phyloP scores from a whole-genome alignment of 1,140 invertebrate species.

The Hirudo medicinalis region DNA sequence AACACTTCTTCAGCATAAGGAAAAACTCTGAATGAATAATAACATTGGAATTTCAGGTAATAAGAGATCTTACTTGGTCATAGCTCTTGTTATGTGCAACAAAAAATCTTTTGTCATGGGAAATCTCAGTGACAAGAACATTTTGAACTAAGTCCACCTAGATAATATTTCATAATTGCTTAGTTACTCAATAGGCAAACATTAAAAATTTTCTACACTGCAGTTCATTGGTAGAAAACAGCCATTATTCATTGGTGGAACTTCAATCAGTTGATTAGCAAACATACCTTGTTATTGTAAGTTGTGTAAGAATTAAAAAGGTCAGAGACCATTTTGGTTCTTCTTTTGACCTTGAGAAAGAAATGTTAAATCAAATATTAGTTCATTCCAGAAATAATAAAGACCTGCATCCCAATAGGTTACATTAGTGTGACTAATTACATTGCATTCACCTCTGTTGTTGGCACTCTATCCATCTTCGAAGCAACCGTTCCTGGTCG shows the following conservation, averaged over 20 bases:
- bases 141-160: conserved; percentile 61
- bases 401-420: too few species aligned
- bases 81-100: conserved; percentile 93
- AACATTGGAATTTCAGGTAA: too few species aligned
- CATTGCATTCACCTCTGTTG: conserved; percentile 49
- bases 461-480: conserved; percentile 63
- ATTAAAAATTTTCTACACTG: neutral
- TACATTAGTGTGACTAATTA: neutral
- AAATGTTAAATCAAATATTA: neutral
- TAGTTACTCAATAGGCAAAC: neutral
- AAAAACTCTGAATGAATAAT: too few species aligned
- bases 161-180: neutral
- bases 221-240: neutral
- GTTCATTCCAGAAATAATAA: neutral
- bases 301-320: conserved; percentile 81
- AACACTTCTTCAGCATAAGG: neutral
- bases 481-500: conserved; percentile 88
- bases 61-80: conserved; percentile 58
- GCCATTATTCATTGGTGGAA: conserved; percentile 2
- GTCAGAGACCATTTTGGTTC: conserved; percentile 75
- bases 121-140: conserved; percentile 81
- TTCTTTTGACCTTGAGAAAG: conserved; percentile 58
- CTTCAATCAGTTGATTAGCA: neutral
- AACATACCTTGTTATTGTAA: conserved; percentile 50
- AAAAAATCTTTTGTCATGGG: conserved; percentile 74